Evolutionary conservation across 2,888 invertebrate genomes (phyloP).

Genomic region (Ennomos erosarius): DNA sequence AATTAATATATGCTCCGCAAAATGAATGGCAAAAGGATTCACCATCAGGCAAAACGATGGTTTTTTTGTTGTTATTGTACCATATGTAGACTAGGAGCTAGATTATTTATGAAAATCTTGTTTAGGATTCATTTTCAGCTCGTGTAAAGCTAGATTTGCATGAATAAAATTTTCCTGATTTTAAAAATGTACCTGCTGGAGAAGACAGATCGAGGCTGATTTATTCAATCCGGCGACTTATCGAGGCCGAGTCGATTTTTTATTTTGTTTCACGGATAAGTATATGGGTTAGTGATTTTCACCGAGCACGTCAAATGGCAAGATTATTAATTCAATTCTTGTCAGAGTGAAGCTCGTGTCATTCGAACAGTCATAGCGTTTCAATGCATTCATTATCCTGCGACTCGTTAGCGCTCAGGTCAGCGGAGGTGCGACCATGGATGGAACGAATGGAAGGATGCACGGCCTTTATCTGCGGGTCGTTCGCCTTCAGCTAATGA

Average conservation of each 20-base stretch:
- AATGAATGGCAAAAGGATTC: conserved; percentile 32
- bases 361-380: conserved; percentile 66
- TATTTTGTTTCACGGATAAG: conserved; percentile 60
- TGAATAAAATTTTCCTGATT: conserved; percentile 79
- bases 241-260: conserved; percentile 66
- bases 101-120: conserved; percentile 76
- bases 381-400: conserved; percentile 78
- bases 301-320: conserved; percentile 56
- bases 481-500: conserved; percentile 81
- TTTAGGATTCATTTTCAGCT: conserved; percentile 79
- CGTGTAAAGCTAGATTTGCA: conserved; percentile 79
- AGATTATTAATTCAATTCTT: conserved; percentile 56
- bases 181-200: conserved; percentile 77
- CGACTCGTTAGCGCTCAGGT: conserved; percentile 78
- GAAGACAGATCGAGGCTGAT: conserved; percentile 75
- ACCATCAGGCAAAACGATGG: conserved; percentile 38
- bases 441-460: conserved; percentile 74
- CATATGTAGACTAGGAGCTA: conserved; percentile 53
- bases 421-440: conserved; percentile 71
- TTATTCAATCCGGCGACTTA: conserved; percentile 70
- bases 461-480: conserved; percentile 76
- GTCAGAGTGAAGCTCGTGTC: conserved; percentile 52
- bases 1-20: conserved; percentile 30
- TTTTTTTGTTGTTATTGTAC: conserved; percentile 55
- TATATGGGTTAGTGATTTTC: conserved; percentile 71